These are phyloP conservation scores for Pantherophis vulpinus DNA, from an alignment of 2,797 vertebrate species.

Conservation along the genomic window DNA sequence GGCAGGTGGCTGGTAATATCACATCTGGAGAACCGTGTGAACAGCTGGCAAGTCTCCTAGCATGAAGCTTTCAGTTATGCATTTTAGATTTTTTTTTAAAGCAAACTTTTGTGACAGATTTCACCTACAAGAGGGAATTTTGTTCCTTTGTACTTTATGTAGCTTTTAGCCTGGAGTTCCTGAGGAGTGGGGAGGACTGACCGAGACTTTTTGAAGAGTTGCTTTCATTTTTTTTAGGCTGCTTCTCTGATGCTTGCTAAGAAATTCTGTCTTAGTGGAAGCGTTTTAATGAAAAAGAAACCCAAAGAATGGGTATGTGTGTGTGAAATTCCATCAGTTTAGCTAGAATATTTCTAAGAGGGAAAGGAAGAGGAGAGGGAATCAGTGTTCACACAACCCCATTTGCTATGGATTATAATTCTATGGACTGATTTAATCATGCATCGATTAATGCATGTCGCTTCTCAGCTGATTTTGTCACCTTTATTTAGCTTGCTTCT, in stretches of 20 bases:
- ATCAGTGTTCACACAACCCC: not conserved
- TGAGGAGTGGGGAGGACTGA: not conserved
- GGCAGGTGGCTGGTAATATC: fast-evolving
- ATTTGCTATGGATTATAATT: too few species aligned
- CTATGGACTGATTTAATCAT: not conserved
- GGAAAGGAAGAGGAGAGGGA: not conserved
- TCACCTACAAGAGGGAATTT: not conserved
- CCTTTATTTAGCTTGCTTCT: not conserved
- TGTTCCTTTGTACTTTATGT: not conserved
- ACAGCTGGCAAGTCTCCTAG: not conserved
- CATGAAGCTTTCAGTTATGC: not conserved
- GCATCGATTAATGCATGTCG: not conserved
- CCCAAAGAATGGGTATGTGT: not conserved
- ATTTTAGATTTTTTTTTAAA: not conserved
- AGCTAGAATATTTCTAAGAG: not conserved
- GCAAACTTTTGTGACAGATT: not conserved
- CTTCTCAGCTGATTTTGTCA: not conserved
- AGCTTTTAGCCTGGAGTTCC: not conserved
- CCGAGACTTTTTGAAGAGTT: too few species aligned
- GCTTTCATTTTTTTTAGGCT: not conserved
- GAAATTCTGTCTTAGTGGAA: not conserved
- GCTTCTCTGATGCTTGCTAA: not conserved
- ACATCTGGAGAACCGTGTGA: not conserved
- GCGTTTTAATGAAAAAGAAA: not conserved
- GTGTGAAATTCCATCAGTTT: not conserved